phyloP scores from a whole-genome alignment of 2,113 vertebrate genomes.

The Mastomys coucha region DNA sequence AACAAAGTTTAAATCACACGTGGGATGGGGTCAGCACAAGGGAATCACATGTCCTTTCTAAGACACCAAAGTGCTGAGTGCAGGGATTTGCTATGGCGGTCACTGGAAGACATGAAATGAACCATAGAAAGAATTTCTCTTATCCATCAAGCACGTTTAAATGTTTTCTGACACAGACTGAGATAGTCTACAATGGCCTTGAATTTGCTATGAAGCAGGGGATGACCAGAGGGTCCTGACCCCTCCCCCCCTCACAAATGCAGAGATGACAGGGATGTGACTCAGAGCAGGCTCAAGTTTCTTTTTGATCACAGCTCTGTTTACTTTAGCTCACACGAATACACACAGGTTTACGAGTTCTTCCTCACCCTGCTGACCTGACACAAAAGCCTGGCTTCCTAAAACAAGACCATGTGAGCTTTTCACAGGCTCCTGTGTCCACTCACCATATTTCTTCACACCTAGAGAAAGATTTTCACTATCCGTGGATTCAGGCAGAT shows the following conservation, averaged over 20 bases:
- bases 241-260: too few species aligned
- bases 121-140: not conserved
- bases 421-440: too few species aligned
- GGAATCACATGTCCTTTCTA: not conserved
- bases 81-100: not conserved
- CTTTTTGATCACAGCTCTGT: not conserved
- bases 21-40: too few species aligned
- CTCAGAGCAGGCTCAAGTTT: not conserved
- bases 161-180: not conserved
- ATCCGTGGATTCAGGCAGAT: not conserved
- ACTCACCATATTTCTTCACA: too few species aligned
- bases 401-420: not conserved
- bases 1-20: too few species aligned
- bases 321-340: not conserved
- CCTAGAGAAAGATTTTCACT: not conserved
- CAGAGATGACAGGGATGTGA: not conserved
- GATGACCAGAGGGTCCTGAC: not conserved
- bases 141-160: not conserved
- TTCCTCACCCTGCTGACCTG: not conserved
- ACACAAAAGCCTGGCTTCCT: not conserved
- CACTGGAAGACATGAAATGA: not conserved
- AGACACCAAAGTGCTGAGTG: not conserved
- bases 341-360: not conserved
- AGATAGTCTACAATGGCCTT: not conserved
- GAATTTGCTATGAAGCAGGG: not conserved